Conservation (phyloP, 2,797 vertebrate genomes). For the Myripristis jacobus region DNA sequence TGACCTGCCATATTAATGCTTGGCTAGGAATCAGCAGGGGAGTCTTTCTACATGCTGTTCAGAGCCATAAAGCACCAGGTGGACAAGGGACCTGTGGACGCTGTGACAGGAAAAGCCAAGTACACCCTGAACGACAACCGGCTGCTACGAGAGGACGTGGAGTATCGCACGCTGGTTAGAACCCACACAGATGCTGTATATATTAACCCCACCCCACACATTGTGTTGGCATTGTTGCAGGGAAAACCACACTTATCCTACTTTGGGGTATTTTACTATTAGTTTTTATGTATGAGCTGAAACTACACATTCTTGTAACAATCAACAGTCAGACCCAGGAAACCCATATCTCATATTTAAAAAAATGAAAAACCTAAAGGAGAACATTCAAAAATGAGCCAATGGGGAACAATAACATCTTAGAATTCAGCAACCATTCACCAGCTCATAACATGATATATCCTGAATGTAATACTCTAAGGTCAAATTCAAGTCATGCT, state of each 20-base stretch:
- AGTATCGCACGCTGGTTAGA: conserved; percentile 93
- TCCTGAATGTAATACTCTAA: too few relatives aligned
- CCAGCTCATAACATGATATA: too few relatives aligned
- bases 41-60: conserved; percentile 97
- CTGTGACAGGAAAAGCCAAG: conserved; percentile 96
- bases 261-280: too few relatives aligned
- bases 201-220: not conserved
- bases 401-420: too few relatives aligned
- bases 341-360: too few relatives aligned
- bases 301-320: too few relatives aligned
- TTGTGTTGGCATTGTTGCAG: not conserved
- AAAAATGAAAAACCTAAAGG: too few relatives aligned
- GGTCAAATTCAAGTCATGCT: too few relatives aligned
- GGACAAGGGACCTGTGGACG: conserved; percentile 96
- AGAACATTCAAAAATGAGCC: too few relatives aligned
- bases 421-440: too few relatives aligned
- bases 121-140: conserved; percentile 97
- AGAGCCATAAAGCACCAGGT: conserved; percentile 98
- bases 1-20: conserved; percentile 32
- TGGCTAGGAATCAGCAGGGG: conserved; percentile 92
- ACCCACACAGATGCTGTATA: not conserved
- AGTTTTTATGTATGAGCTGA: too few relatives aligned
- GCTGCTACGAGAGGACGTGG: conserved; percentile 94
- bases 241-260: not conserved
- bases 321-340: too few relatives aligned